Evolutionary conservation across 1,140 invertebrate genomes (phyloP), one percentile per base, ranked within the genome.

Genomic region (Drosophila varians): DNA sequence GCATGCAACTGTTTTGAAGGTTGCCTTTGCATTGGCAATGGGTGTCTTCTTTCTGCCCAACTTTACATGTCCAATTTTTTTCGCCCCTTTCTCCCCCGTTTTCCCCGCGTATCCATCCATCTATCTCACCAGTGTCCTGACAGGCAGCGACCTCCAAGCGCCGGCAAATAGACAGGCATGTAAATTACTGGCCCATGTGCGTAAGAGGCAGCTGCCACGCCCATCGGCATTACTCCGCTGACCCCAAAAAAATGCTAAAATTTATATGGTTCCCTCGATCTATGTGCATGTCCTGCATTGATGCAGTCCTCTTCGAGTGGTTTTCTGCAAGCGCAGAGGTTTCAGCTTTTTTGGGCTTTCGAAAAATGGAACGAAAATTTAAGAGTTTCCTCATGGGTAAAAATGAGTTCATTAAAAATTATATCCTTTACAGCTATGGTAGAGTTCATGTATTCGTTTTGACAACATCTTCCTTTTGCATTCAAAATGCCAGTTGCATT

Each of bases 1-100:
- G 73, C 73, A 86, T 77, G 82, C 82, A 87, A 86, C 82, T 80
- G 77, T 87, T 80, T 86, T 86, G 82, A 86, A 86, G 82, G 82
- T 87, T 86, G 77, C 62, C 62, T 66, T 52, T 65, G 65, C 65
- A 69, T 55, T 47, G 65, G 36, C 49, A 16, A 73, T 52, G 51
- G 62, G 60, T 47, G 57, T 65, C 61, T 66, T 65, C 61, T 66
- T 66, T 66, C 64, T 34, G 28, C 34, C 47, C 36, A 43, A 53
- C 66, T 68, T 66, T 68, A 53, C 64, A 68, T 66, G 64, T 68
- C 36, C 46, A 45, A 66, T 66, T 66, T 77, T 77, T 71, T 47
- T 46, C 38, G 14, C 52, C 52, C 64, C 36, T 36, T 26, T 40
- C 45, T 55, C 8, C 48, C 3, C 0, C 23, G 11, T 12, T n/a